Percentiles rank a stretch among this genome's conserved stretches.
Conservation (phyloP, 2,888 invertebrate genomes). For the Psococerastis gibbosa region DNA sequence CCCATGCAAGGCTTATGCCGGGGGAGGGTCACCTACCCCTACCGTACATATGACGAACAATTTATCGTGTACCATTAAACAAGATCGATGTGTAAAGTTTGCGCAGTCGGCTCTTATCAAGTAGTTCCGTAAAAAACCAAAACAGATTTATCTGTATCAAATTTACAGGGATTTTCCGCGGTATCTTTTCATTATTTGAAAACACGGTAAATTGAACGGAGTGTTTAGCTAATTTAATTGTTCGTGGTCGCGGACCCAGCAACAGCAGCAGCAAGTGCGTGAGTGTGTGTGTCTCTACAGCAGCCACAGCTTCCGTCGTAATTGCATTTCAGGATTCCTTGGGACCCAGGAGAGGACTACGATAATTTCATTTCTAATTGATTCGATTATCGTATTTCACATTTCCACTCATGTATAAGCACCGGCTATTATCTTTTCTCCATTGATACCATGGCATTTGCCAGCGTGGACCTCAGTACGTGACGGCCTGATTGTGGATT, state of each 20-base stretch:
- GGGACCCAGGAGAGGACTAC: constrained; percentile 5
- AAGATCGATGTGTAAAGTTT: constrained; percentile 8
- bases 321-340: constrained; percentile 7
- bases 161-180: constrained; percentile 9
- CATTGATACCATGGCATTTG: constrained; percentile 2
- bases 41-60: too few species aligned
- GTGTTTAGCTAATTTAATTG: constrained; percentile 7
- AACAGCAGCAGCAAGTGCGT: too few species aligned
- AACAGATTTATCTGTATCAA: constrained; percentile 11
- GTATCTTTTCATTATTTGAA: constrained; percentile 10
- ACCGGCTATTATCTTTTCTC: background rate
- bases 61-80: constrained; percentile 11
- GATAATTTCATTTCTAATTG: constrained; percentile 10
- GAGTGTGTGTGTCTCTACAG: too few species aligned
- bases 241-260: constrained; percentile 1
- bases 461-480: background rate
- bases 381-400: constrained; percentile 11
- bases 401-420: constrained; percentile 3
- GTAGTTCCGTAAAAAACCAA: constrained; percentile 6
- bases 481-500: constrained; percentile 10
- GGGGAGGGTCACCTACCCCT: too few species aligned
- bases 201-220: constrained; percentile 9
- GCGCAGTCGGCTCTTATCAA: constrained; percentile 5
- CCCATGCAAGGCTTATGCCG: too few species aligned
- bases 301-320: too few species aligned